These are phyloP conservation scores for Noctuana brunneofusca DNA, from an alignment of 2,888 invertebrate genomes.

Conservation along the genomic window DNA sequence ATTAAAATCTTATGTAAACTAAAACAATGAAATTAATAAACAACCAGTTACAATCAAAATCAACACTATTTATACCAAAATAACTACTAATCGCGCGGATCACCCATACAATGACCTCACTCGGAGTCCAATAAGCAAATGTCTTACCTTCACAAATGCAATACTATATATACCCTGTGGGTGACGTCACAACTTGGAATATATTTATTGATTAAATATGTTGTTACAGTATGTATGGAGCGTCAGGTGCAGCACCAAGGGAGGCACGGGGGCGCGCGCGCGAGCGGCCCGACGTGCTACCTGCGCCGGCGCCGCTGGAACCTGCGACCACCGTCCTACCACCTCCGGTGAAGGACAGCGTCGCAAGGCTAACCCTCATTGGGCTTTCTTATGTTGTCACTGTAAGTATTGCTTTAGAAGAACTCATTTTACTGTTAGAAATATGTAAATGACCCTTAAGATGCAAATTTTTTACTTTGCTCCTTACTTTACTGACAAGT, in stretches of 20 bases:
- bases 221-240: constrained; percentile 71
- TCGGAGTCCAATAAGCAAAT: no score
- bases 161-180: no score
- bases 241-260: constrained; percentile 80
- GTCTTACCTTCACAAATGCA: no score
- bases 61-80: no score
- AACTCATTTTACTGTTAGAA: background rate
- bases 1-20: no score
- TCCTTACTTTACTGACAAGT: background rate
- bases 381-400: constrained; percentile 91
- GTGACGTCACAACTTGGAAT: no score
- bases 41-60: no score
- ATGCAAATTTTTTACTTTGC: background rate
- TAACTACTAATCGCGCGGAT: no score
- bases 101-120: no score
- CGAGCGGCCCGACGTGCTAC: constrained; percentile 77
- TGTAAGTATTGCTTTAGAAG: constrained; percentile 77
- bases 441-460: background rate
- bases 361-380: constrained; percentile 91
- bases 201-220: no score
- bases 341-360: constrained; percentile 88
- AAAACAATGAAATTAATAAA: no score
- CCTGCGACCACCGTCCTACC: constrained; percentile 62
- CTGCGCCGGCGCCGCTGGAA: constrained; percentile 71
- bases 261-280: constrained; percentile 76